phyloP scores from a whole-genome alignment of 2,797 vertebrate species.

The Hypotaenidia philippensis region DNA sequence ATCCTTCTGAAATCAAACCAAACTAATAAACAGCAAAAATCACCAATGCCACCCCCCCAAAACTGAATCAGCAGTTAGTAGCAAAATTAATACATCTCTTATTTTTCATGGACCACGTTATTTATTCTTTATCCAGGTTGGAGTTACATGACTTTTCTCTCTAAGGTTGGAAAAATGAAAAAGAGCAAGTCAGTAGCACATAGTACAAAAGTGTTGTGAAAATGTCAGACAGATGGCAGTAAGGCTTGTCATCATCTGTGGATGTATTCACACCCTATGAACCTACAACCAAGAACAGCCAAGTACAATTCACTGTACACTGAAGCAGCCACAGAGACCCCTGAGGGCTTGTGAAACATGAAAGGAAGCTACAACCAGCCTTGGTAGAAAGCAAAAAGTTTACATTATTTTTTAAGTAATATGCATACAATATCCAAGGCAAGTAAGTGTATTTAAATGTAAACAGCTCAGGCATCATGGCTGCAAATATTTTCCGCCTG shows the following conservation, averaged over 20 bases:
- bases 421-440: background rate
- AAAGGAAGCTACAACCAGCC: background rate
- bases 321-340: background rate
- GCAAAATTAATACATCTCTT: background rate
- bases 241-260: slow-evolving; percentile 4
- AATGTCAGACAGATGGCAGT: slow-evolving; percentile 38
- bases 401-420: background rate
- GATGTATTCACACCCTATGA: slow-evolving; percentile 26
- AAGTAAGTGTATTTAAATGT: background rate
- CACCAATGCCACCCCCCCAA: background rate
- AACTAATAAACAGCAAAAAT: background rate
- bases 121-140: background rate
- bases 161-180: slow-evolving; percentile 17
- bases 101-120: background rate
- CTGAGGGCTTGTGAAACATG: background rate
- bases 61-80: background rate
- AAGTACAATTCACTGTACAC: background rate
- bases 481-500: background rate
- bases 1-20: background rate
- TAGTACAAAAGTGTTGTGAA: slow-evolving; percentile 17
- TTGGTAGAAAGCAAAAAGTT: background rate
- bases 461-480: background rate
- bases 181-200: slow-evolving; percentile 16
- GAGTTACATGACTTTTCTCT: background rate
- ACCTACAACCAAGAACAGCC: slow-evolving; percentile 13